These are phyloP conservation scores for Sarcophaga variegata DNA, from an alignment of 2,888 invertebrate species.

Conservation along the genomic window DNA sequence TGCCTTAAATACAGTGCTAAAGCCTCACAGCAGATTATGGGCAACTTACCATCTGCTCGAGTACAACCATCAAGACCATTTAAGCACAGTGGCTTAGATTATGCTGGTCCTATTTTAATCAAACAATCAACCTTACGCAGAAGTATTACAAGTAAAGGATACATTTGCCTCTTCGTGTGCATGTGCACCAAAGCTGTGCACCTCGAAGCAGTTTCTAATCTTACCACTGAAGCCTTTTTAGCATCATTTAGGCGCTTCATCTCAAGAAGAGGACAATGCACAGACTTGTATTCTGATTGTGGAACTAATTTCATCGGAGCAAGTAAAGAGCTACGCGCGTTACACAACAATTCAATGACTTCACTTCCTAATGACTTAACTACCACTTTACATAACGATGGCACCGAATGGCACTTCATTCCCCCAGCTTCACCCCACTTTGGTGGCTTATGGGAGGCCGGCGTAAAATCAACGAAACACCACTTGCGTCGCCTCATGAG, in stretches of 20 bases:
- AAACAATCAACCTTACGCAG: constrained; percentile 54
- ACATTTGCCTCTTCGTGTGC: neutral
- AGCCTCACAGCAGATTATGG: constrained; percentile 12
- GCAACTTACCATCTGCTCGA: constrained; percentile 44
- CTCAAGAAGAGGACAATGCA: constrained; percentile 47
- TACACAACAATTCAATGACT: neutral
- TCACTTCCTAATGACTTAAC: constrained; percentile 27
- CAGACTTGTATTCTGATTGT: constrained; percentile 50
- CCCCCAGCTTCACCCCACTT: too few relatives aligned
- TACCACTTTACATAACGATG: neutral
- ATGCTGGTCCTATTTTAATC: constrained; percentile 68
- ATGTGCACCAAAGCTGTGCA: too few relatives aligned
- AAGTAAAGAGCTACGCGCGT: constrained; percentile 32
- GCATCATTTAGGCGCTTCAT: constrained; percentile 64
- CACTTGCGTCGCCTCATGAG: constrained; percentile 19
- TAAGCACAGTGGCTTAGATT: constrained; percentile 63
- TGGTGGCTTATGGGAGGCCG: too few relatives aligned
- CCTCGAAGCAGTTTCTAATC: constrained; percentile 37
- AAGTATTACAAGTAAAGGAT: constrained; percentile 43
- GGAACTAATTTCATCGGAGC: constrained; percentile 57
- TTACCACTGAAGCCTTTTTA: constrained; percentile 64
- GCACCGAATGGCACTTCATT: constrained; percentile 9
- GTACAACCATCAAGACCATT: constrained; percentile 58
- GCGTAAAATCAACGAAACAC: neutral
- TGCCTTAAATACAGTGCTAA: constrained; percentile 48